A percentile compares a stretch with the other conserved stretches of the same genome.
Conservation (phyloP, 2,888 invertebrate species). For the Nemotelus nigrinus region DNA sequence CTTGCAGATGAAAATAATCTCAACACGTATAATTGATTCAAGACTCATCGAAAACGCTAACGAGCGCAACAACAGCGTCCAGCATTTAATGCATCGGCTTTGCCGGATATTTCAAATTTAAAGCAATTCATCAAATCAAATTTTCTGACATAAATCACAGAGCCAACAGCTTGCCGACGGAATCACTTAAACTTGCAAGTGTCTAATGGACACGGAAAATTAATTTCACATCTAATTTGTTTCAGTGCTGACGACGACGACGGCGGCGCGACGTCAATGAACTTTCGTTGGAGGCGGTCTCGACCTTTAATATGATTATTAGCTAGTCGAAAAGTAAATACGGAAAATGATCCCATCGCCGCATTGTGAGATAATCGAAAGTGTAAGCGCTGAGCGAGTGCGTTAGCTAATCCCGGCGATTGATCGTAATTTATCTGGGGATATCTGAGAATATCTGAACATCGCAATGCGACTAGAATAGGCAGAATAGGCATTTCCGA, state of each 20-base stretch:
- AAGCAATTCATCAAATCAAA: conserved; percentile 30
- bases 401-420: conserved; percentile 22
- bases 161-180: neutral
- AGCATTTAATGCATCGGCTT: too few relatives aligned
- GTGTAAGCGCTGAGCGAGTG: conserved; percentile 28
- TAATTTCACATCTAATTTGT: conserved; percentile 39
- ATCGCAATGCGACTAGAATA: too few relatives aligned
- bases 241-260: conserved; percentile 10
- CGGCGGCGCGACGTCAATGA: conserved; percentile 23
- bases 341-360: neutral
- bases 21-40: too few relatives aligned
- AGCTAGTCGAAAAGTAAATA: conserved; percentile 35
- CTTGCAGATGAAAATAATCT: too few relatives aligned
- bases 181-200: conserved; percentile 12
- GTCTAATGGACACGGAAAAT: conserved; percentile 1
- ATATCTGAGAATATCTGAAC: too few relatives aligned
- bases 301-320: conserved; percentile 42
- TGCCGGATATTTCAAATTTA: conserved; percentile 3
- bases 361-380: conserved; percentile 34
- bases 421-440: conserved; percentile 20
- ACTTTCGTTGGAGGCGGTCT: conserved; percentile 40
- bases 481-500: too few relatives aligned
- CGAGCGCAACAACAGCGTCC: too few relatives aligned
- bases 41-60: too few relatives aligned
- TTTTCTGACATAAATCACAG: conserved; percentile 17